Percentiles rank a stretch among this genome's conserved stretches.
These are phyloP conservation scores for Margarornis squamiger DNA, from an alignment of 2,797 vertebrate species.

Conservation along the genomic window DNA sequence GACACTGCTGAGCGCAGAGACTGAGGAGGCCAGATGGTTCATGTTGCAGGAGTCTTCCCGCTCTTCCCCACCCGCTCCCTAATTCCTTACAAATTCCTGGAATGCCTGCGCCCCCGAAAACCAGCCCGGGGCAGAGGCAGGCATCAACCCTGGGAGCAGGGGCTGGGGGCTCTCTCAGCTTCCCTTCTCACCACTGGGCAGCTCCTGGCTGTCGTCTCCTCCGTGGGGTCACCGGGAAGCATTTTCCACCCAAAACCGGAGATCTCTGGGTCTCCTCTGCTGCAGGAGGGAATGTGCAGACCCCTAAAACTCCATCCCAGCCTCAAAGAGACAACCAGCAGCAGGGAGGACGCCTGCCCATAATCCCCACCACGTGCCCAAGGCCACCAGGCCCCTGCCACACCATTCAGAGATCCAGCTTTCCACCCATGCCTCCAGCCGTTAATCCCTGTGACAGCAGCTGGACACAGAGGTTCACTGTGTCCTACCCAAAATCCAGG, in stretches of 20 bases:
- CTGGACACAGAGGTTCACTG: neutral
- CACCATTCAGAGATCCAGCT: neutral
- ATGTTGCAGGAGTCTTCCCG: conserved; percentile 70
- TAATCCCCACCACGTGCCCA: conserved; percentile 41
- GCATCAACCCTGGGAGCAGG: neutral
- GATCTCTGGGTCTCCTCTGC: neutral
- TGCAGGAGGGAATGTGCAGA: neutral
- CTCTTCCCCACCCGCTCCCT: conserved; percentile 46
- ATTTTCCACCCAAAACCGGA: fast-evolving
- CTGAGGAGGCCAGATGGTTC: conserved; percentile 72
- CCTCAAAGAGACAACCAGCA: neutral
- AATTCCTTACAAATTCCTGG: conserved; percentile 78
- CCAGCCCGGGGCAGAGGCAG: conserved; percentile 51
- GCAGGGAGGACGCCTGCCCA: neutral
- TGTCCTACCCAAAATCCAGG: conserved; percentile 3
- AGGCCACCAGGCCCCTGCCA: neutral
- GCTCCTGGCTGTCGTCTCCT: fast-evolving
- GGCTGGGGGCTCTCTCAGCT: neutral
- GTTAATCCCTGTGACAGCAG: neutral
- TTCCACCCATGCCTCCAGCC: neutral
- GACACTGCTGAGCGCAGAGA: conserved; percentile 36
- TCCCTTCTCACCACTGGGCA: neutral
- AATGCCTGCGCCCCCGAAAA: conserved; percentile 75
- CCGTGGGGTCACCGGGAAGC: fast-evolving
- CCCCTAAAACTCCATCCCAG: neutral